Evolutionary conservation across 2,888 invertebrate species (phyloP), one percentile per base, ranked within the genome.

Genomic region (Elaeidobius kamerunicus): DNA sequence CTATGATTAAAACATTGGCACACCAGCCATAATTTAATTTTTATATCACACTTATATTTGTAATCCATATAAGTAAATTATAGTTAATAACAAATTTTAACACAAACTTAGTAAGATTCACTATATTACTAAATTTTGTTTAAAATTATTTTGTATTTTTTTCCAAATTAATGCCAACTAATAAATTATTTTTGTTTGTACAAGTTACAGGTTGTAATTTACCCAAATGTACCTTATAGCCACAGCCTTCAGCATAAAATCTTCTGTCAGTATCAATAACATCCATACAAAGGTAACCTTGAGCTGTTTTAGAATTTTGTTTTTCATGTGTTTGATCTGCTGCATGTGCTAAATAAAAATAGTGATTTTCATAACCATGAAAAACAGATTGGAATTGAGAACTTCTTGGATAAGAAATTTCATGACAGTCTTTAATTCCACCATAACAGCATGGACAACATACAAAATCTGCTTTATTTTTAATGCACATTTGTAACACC

Each of bases 381-480:
- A 57, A 57, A 18, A 58, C 46, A 32, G 67, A 60, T 17, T 71
- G 75, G 62, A 85, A 85, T 32, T 69, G 69, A n/a, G 69, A 67
- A 71, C 94, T 95, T 58, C 90, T 77, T 0, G 96, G 95, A 73
- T 94, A 96, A 0, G 76, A 75, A 39, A 95, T 75, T 60, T 86
- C 82, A 61, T 90, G 85, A 63, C 91, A 91, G 56, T 85, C 79
- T 71, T 87, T 86, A 11, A 96, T 79, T 2, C 86, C 85, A 1
- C 96, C 96, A 73, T 96, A 96, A 69, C 96, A 96, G 70, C 97
- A 97, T 0, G 96, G 96, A 66, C 92, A 93, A 45, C 91, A 79
- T 1, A 94, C 86, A 76, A 96, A 94, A 58, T 85, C 81, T 0
- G 95, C 94, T 50, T 78, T 78, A 11, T 79, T 81, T 39, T 79